These are phyloP conservation scores for Tiaroga cobitis DNA, from an alignment of 2,797 vertebrate genomes.

Conservation along the genomic window DNA sequence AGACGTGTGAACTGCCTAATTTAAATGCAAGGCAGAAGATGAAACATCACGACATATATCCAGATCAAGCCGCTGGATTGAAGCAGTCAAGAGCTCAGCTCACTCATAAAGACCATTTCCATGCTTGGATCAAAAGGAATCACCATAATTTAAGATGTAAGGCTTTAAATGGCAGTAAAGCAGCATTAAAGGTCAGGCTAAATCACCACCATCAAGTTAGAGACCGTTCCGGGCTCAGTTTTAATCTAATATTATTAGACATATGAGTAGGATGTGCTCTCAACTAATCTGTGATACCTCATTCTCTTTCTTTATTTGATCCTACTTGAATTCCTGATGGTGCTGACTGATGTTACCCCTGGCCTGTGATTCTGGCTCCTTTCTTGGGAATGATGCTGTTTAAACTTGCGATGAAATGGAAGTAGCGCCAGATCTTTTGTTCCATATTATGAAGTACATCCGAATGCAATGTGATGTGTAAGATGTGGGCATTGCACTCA, in stretches of 20 bases:
- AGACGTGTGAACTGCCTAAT: slow-evolving; percentile 28
- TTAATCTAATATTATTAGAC: slow-evolving; percentile 51
- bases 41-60: slow-evolving; percentile 42
- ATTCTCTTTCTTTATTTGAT: slow-evolving; percentile 27
- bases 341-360: slow-evolving; percentile 20
- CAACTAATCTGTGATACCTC: slow-evolving; percentile 14
- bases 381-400: slow-evolving; percentile 18
- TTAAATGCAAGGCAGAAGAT: slow-evolving; percentile 44
- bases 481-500: neutral
- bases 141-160: slow-evolving; percentile 45
- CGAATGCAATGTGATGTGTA: neutral
- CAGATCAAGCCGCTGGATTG: slow-evolving; percentile 38
- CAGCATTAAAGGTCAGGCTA: slow-evolving; percentile 41
- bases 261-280: slow-evolving; percentile 39
- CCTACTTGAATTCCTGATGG: slow-evolving; percentile 2
- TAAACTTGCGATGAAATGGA: neutral
- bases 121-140: slow-evolving; percentile 40
- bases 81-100: slow-evolving; percentile 36
- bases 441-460: neutral
- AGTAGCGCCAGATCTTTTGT: neutral
- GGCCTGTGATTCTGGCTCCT: neutral
- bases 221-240: slow-evolving; percentile 35
- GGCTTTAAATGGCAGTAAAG: slow-evolving; percentile 45
- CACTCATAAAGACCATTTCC: slow-evolving; percentile 20
- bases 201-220: slow-evolving; percentile 41